Evolutionary conservation across 2,888 invertebrate genomes (phyloP), one percentile per base, ranked within the genome.

Genomic region (Neelides folsomi): DNA sequence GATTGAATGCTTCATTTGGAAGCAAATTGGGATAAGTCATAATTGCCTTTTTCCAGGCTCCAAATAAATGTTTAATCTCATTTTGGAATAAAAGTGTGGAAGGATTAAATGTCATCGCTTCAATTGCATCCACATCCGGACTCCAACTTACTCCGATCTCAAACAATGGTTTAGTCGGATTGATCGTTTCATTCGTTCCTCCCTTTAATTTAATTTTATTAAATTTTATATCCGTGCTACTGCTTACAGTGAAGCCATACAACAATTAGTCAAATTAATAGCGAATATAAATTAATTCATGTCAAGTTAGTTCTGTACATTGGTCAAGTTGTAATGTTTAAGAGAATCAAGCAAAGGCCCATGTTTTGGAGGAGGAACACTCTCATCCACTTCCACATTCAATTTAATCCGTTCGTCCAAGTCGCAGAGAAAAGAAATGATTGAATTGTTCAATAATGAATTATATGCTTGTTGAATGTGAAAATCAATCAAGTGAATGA

Each of bases 401-500:
- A 74, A 76, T 2, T 65, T 60, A 1, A 75, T 67, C 62, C 84
- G 82, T 3, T 63, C 66, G 20, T 73, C 68, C 7, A 86, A 69
- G 65, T 78, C 72, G 0, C 65, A 62, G 20, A 79, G 71, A 63
- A 85, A 72, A 62, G 78, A 76, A 1, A 61, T 63, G 56, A 81
- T 79, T 0, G 84, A 82, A 49, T 76, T 77, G 42, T 74, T 73
- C 9, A 84, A 75, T 34, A 86, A 70, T 7, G 72, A 73, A 66
- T 82, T 80, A 47, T 84, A 70, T 75, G 82, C 77, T 61, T 78
- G 78, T 58, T 80, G 77, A 42, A 80, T 76, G 73, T 83, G 78
- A 66, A 82, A 83, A 66, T 86, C 86, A 15, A 77, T 74, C 50
- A 80, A 70, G 58, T 79, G 82, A 49, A 86, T 77, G 59, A 82